These are phyloP conservation scores for Melipona bicolor DNA, from an alignment of 2,888 invertebrate species.

Conservation along the genomic window DNA sequence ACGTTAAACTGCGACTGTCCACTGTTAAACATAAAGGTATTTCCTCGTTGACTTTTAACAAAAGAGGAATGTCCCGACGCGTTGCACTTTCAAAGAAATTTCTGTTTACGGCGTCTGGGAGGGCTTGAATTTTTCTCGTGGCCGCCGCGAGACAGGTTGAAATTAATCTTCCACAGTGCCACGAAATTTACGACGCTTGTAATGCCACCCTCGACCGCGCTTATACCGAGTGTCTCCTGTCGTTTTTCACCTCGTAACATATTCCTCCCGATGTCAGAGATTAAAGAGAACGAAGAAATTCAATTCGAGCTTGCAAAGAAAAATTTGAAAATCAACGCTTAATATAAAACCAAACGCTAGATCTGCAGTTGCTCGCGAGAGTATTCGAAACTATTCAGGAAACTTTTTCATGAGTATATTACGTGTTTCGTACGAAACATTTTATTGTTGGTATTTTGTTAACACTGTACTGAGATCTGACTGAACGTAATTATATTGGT, in stretches of 20 bases:
- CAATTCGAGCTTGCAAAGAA: too few relatives aligned
- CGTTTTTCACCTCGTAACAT: constrained; percentile 24
- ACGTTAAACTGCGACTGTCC: background rate
- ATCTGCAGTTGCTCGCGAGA: too few relatives aligned
- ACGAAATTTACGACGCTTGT: constrained; percentile 34
- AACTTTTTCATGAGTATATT: too few relatives aligned
- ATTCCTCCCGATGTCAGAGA: background rate
- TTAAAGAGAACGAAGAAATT: too few relatives aligned
- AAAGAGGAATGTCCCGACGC: constrained; percentile 1
- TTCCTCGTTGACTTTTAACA: background rate
- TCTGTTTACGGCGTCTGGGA: constrained; percentile 18
- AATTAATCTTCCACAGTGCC: constrained; percentile 28
- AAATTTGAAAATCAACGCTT: too few relatives aligned
- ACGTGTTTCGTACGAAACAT: too few relatives aligned
- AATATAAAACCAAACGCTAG: too few relatives aligned
- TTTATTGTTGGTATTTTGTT: too few relatives aligned
- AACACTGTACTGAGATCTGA: too few relatives aligned
- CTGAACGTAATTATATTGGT: too few relatives aligned
- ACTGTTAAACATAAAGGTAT: background rate
- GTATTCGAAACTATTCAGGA: too few relatives aligned
- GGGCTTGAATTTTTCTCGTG: constrained; percentile 26
- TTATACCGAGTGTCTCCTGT: constrained; percentile 9
- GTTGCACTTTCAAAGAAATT: constrained; percentile 27
- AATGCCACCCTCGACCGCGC: constrained; percentile 16
- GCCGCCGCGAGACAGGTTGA: constrained; percentile 24